Evolutionary conservation across 92 coral and sea anemone species (phyloP).

Genomic region (Epizoanthus illoricatus): DNA sequence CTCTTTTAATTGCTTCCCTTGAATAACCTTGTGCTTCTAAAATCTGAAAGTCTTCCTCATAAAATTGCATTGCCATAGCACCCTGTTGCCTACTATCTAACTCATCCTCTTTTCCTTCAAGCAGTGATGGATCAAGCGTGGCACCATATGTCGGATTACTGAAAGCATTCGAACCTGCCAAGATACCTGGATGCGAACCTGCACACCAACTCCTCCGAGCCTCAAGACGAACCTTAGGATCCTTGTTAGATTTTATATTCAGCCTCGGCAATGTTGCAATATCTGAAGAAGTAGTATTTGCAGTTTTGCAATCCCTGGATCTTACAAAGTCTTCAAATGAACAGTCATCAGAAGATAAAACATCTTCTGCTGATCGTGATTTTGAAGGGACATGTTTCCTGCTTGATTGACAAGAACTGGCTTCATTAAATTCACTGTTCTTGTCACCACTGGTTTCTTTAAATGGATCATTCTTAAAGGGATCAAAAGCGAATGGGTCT

Average conservation of each 20-base stretch:
- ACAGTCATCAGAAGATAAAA: constrained; percentile 9
- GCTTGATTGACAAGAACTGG: background rate
- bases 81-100: constrained; percentile 39
- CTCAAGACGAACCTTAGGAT: constrained; percentile 47
- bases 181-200: constrained; percentile 16
- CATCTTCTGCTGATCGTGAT: constrained; percentile 34
- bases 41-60: constrained; percentile 98
- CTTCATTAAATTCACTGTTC: background rate
- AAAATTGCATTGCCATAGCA: constrained; percentile 77
- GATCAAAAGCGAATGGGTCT: constrained; percentile 92
- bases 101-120: constrained; percentile 53
- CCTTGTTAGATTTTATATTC: constrained; percentile 17
- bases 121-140: constrained; percentile 61
- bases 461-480: constrained; percentile 55
- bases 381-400: constrained; percentile 10
- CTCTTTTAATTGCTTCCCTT: constrained; percentile 92
- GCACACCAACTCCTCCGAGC: constrained; percentile 83
- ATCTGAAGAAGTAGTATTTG: constrained; percentile 3
- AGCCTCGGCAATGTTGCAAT: constrained; percentile 38
- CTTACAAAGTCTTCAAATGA: constrained; percentile 18
- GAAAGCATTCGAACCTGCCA: constrained; percentile 68
- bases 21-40: constrained; percentile 92
- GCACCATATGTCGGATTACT: constrained; percentile 89
- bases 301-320: background rate
- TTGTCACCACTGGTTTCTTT: constrained; percentile 24